Percentiles rank a stretch among this genome's conserved stretches.
phyloP scores from a whole-genome alignment of 2,888 invertebrate genomes.

The Sialis fuliginosa region DNA sequence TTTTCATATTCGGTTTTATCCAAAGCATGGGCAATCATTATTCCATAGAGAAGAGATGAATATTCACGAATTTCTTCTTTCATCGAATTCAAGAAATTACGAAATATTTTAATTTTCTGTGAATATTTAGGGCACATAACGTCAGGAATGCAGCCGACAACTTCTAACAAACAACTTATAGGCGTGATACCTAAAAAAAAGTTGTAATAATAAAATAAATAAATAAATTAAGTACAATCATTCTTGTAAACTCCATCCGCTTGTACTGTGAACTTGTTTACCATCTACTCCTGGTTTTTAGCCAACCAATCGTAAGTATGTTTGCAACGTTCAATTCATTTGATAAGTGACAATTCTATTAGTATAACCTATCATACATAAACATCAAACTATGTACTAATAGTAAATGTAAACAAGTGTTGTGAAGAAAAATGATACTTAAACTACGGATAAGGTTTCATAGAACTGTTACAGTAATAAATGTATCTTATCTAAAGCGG shows the following conservation, averaged over 20 bases:
- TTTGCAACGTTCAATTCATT: too few relatives aligned
- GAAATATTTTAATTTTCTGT: constrained; percentile 43
- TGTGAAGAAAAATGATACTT: too few relatives aligned
- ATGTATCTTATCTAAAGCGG: too few relatives aligned
- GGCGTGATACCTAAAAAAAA: constrained; percentile 37
- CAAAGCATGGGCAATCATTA: constrained; percentile 42
- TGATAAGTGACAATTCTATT: too few relatives aligned
- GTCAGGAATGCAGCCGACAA: constrained; percentile 65
- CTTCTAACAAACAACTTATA: constrained; percentile 61
- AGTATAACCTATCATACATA: too few relatives aligned
- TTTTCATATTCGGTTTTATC: constrained; percentile 30
- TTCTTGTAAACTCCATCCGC: not conserved
- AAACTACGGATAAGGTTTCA: too few relatives aligned
- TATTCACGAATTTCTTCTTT: constrained; percentile 60
- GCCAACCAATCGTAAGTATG: too few relatives aligned
- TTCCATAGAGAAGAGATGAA: constrained; percentile 56
- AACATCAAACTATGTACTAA: too few relatives aligned
- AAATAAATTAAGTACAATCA: not conserved
- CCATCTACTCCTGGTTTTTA: too few relatives aligned
- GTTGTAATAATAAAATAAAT: not conserved
- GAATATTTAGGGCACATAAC: constrained; percentile 44
- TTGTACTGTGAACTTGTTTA: too few relatives aligned
- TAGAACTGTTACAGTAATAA: too few relatives aligned
- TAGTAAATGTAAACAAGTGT: too few relatives aligned
- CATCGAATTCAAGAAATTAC: constrained; percentile 44